These are phyloP conservation scores for Microtus oregoni DNA, from an alignment of 2,113 vertebrate species.

Conservation along the genomic window DNA sequence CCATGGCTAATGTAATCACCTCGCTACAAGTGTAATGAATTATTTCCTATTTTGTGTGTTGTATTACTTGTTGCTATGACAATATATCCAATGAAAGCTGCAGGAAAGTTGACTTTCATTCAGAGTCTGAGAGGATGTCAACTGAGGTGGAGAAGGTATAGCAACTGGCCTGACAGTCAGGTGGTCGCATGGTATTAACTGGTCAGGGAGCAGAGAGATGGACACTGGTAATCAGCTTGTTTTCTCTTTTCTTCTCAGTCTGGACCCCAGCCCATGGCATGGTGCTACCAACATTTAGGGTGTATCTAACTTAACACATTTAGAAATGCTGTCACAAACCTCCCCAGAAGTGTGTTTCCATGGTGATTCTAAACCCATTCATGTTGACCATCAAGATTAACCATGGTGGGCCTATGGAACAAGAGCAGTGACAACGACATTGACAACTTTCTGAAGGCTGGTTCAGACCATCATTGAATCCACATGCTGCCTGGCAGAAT, in stretches of 20 bases:
- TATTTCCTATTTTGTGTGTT: neutral
- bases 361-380: neutral
- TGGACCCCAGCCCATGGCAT: neutral
- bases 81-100: neutral
- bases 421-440: neutral
- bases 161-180: neutral
- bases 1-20: too few relatives aligned
- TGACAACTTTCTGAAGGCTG: neutral
- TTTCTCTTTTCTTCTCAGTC: neutral
- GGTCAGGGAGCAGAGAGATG: neutral
- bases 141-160: neutral
- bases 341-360: neutral
- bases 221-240: neutral
- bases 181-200: neutral
- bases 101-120: neutral
- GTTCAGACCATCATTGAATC: neutral
- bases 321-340: neutral
- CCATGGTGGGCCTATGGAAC: neutral
- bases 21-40: neutral
- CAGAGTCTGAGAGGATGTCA: neutral
- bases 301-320: neutral
- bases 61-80: neutral
- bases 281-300: neutral
- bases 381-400: neutral
- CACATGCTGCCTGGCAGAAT: neutral